phyloP scores from a whole-genome alignment of 2,113 vertebrate genomes.

The Colaptes auratus region DNA sequence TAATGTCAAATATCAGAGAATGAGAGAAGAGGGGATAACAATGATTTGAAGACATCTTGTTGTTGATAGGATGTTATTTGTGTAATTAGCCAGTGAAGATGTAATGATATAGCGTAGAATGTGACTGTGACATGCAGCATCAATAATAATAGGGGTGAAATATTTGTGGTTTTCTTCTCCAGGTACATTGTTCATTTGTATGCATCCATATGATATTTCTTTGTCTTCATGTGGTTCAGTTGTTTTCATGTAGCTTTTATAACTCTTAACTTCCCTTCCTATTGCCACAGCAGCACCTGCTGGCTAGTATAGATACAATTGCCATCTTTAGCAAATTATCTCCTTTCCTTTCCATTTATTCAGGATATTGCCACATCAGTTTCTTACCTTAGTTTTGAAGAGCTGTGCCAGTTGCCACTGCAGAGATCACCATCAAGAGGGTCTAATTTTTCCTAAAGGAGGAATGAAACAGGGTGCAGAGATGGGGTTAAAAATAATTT shows the following conservation, averaged over 20 bases:
- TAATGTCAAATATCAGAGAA: not conserved
- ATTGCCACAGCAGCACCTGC: slow-evolving; percentile 67
- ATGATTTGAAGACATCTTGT: not conserved
- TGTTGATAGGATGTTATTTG: slow-evolving; percentile 8
- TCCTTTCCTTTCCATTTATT: not conserved
- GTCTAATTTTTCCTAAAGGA: not conserved
- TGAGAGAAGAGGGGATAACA: not conserved
- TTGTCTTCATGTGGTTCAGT: slow-evolving; percentile 1
- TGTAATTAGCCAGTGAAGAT: not conserved
- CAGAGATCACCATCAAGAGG: not conserved
- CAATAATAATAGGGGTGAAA: not conserved
- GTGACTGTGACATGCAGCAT: not conserved
- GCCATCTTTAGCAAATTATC: not conserved
- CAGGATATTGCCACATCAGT: not conserved
- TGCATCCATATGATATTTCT: not conserved
- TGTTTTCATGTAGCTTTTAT: not conserved
- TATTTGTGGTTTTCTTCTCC: not conserved
- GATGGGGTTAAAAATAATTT: not conserved
- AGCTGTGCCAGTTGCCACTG: not conserved
- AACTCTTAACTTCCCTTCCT: not conserved
- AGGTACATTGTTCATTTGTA: not conserved
- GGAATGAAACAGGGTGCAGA: not conserved
- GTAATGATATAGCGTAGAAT: not conserved
- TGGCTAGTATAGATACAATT: slow-evolving; percentile 40
- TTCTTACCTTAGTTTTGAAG: not conserved